Base-by-base conservation (phyloP, 2,888 invertebrate genomes). In the Epinotia brunnichana region DNA sequence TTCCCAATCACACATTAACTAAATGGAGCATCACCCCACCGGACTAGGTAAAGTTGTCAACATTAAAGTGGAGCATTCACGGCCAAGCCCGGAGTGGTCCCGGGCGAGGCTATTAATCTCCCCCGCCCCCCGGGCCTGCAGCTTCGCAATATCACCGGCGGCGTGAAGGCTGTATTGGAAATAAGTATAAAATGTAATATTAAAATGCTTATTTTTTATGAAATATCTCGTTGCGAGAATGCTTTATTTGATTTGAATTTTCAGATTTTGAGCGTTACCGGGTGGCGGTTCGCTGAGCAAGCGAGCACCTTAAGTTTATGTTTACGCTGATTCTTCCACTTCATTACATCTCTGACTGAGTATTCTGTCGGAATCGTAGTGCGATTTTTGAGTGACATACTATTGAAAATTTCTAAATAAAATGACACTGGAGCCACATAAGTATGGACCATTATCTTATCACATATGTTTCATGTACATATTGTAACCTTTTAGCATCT, bases 21-120 rank as follows among this genome's bases (percentile, higher is more conserved):
- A 67, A 72, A 44, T 21, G 44, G 19, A 67, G 10, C 53, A 66
- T 56, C 44, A 17, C 60, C 11, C 41, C 11, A 61, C 44, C 29
- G 57, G 15, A 19, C 35, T 15, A 54, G 51, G 63, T 63, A 57
- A 56, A 66, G 41, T 56, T 24, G 2, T 17, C 39, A 60, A 60
- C 39, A 60, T 35, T 60, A 41, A 57, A 67, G 67, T 62, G 69
- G 61, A 61, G 54, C 48, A 72, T 67, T 72, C 67, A 56, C 71
- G 67, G 67, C 71, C 54, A 61, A 61, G 54, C 71, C 9, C 59
- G 66, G 66, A 70, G 62, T 60, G 72, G 41, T 64, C 72, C 69
- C 67, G 68, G 63, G 54, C 53, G 66, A 39, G 63, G 41, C 64
- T 66, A 74, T 74, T 74, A 74, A 74, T 74, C 74, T 74, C 53